Evolutionary conservation across 1,140 invertebrate species (phyloP).

Genomic region (Campodea augens): DNA sequence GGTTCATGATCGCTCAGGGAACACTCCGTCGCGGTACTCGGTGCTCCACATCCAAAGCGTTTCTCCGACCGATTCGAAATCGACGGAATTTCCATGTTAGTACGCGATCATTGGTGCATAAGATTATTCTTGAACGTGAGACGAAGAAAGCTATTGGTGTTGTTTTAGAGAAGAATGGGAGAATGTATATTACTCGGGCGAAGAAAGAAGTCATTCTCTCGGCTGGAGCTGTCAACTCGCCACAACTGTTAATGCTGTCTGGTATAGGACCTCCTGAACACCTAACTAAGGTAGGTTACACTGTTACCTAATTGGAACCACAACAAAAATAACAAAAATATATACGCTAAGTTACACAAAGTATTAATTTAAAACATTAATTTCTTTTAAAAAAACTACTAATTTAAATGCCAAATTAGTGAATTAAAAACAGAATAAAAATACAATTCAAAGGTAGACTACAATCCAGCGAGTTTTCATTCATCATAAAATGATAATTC

Average conservation of each 20-base stretch:
- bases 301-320: neutral
- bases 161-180: constrained; percentile 26
- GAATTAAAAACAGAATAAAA: too few relatives aligned
- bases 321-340: neutral
- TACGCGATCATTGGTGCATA: constrained; percentile 30
- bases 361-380: too few relatives aligned
- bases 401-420: too few relatives aligned
- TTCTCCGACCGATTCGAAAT: constrained; percentile 27
- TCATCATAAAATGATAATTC: too few relatives aligned
- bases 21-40: constrained; percentile 28
- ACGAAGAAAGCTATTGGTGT: constrained; percentile 33
- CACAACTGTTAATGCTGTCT: constrained; percentile 23
- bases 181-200: constrained; percentile 24
- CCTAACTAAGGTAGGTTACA: constrained; percentile 15
- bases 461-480: too few relatives aligned
- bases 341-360: too few relatives aligned
- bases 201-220: constrained; percentile 20
- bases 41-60: constrained; percentile 32
- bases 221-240: constrained; percentile 16
- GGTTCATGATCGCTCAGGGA: constrained; percentile 23
- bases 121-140: constrained; percentile 31
- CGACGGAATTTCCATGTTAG: constrained; percentile 31
- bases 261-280: constrained; percentile 25
- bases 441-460: too few relatives aligned
- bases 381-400: too few relatives aligned